Evolutionary conservation across 2,888 invertebrate genomes (phyloP), one percentile per base, ranked within the genome.

Genomic region (Cantharis nigra): DNA sequence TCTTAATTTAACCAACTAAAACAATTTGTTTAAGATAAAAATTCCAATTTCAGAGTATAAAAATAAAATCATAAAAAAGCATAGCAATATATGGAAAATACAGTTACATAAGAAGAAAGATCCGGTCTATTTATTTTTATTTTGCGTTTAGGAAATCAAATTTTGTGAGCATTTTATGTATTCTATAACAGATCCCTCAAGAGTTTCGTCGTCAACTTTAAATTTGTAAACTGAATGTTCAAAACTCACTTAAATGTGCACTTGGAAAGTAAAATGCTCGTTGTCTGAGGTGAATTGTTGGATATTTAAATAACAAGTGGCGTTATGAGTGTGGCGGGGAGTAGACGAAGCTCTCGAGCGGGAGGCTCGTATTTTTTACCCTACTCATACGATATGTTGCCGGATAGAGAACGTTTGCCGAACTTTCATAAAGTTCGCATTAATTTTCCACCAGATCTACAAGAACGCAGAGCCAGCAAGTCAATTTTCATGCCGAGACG

Each of bases 401-500:
- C 89, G 63, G 87, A 88, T 77, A 84, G 83, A 30, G 87, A 87
- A 73, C 85, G 84, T 62, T 85, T 86, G 26, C 85, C 82, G 20
- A 83, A 83, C 77, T 74, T 79, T 33, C 81, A 90, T 80, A 92
- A 91, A 75, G 90, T 92, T 78, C 91, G 93, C 83, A 93, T 94
- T 69, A 94, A 93, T 86, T 93, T 94, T 84, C 93, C 91, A 9
- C 92, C 91, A 88, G 91, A 86, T 88, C 90, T 87, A 87, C 88
- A 85, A 90, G 91, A 87, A 70, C 82, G 87, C 26, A 88, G 91
- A 11, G 88, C 89, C 64, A 89, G 89, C 80, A 85, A 87, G 70
- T 84, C 86, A 10, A 85, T 90, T 18, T 87, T 90, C 63, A 79
- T 85, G 74, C 89, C 91, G 9, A 86, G 89, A 69, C 89, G 91